Evolutionary conservation across 64 coral and sea anemone species (phyloP), one percentile per base, ranked within the genome.

Genomic region (Dendrophyllia cribrosa): DNA sequence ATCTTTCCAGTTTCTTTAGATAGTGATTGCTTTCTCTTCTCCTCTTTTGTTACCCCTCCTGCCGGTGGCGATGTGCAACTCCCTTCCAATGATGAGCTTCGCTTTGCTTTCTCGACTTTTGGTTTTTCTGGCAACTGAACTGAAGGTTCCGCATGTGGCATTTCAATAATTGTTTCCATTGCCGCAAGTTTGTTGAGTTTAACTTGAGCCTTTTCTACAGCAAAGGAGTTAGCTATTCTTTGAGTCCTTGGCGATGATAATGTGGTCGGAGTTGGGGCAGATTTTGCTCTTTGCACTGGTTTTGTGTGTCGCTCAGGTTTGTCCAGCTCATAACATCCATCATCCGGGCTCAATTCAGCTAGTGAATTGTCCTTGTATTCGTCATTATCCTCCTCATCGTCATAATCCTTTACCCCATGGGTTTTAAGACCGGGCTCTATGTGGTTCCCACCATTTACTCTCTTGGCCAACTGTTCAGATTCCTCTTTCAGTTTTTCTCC

Each of bases 151-250:
- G 88, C 78, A 60, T 86, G 88, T 50, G 92, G 95, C 21, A 93
- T 91, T 65, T 97, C 95, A 34, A 89, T 72, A 59, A 97, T 97
- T 17, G 95, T 92, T 49, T 97, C 95, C 95, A 97, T 97, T 7
- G 89, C 94, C 13, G 87, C 90, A 59, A 97, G 95, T 82, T 97
- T 97, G 61, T 83, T 85, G 17, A 97, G 69, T 64, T 97, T 97
- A 25, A 88, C 69, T 73, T 97, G 95, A 81, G 95, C 51, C 71
- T 97, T 97, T 94, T 97, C 95, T 9, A 93, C 75, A 72, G 79
- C 58, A 60, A 94, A 87, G 23, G 88, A 75, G 46, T 92, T 92
- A 9, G 91, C 50, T 77, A 59, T 91, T 85, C 89, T 83, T 59
- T 97, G 92, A 47, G 90, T 83, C 23, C 92, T 90, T 26, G 82